Evolutionary conservation across 1,140 invertebrate species (phyloP).

Genomic region (Argopecten irradians): DNA sequence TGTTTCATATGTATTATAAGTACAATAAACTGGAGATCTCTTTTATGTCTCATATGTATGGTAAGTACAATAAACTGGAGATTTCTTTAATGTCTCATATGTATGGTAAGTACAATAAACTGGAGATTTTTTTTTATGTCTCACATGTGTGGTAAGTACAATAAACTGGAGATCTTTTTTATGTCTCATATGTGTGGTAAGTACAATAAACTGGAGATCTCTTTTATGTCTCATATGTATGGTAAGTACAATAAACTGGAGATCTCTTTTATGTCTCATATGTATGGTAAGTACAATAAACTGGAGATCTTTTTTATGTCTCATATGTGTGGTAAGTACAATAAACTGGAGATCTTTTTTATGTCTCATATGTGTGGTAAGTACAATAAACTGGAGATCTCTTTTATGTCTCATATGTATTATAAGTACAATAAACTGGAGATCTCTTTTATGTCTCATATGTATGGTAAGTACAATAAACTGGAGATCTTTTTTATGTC

Average conservation of each 20-base stretch:
- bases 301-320: no score
- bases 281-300: slow-evolving; percentile 92
- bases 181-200: slow-evolving; percentile 93
- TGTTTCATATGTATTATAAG: slow-evolving; percentile 93
- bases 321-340: slow-evolving; percentile 93
- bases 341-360: no score
- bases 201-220: no score
- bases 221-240: slow-evolving; percentile 94
- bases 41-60: slow-evolving; percentile 93
- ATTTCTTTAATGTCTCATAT: slow-evolving; percentile 91
- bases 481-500: no score
- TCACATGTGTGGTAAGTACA: slow-evolving; percentile 93
- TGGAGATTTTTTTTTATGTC: no score
- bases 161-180: no score
- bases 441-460: slow-evolving; percentile 93
- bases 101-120: slow-evolving; percentile 91
- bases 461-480: slow-evolving; percentile 92
- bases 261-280: slow-evolving; percentile 93
- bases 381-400: no score
- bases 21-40: no score
- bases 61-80: no score
- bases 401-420: slow-evolving; percentile 94
- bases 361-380: slow-evolving; percentile 93
- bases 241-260: no score
- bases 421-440: no score